Conservation (phyloP, 2,888 invertebrate species). For the Epiblema foenella region DNA sequence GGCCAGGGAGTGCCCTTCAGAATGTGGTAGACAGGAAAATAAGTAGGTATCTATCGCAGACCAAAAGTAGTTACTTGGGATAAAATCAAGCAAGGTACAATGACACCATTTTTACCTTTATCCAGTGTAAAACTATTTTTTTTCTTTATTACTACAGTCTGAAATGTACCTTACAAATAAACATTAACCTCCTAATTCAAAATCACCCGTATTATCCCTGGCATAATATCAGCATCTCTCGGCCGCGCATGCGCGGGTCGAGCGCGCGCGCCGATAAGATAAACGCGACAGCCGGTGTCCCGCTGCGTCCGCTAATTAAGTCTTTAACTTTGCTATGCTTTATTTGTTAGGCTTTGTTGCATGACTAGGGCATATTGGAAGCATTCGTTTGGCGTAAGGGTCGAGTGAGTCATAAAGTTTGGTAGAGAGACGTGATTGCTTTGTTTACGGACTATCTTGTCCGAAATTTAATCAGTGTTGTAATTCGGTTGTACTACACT, state of each 20-base stretch:
- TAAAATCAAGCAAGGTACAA: too few species aligned
- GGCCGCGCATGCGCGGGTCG: slow-evolving; percentile 55
- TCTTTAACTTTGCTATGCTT: slow-evolving; percentile 68
- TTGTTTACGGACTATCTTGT: neutral
- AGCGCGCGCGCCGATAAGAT: slow-evolving; percentile 73
- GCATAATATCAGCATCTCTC: slow-evolving; percentile 48
- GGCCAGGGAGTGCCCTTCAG: too few species aligned
- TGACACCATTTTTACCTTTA: too few species aligned
- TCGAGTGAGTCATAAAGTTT: slow-evolving; percentile 16
- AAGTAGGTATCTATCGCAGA: too few species aligned
- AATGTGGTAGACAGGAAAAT: too few species aligned
- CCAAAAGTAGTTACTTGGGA: too few species aligned
- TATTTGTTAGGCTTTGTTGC: slow-evolving; percentile 40
- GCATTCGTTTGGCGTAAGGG: neutral
- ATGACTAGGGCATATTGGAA: slow-evolving; percentile 26
- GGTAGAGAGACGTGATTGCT: slow-evolving; percentile 8
- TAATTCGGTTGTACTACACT: neutral
- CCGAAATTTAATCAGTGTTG: neutral
- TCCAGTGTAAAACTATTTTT: too few species aligned
- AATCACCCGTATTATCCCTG: slow-evolving; percentile 35
- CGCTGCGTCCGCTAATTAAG: slow-evolving; percentile 81
- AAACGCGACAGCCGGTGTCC: slow-evolving; percentile 71
- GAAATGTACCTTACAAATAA: slow-evolving; percentile 13
- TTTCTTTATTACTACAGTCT: neutral
- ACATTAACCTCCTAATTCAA: slow-evolving; percentile 26